These are phyloP conservation scores for Dicyrtoma fusca DNA, from an alignment of 2,888 invertebrate genomes.

Conservation along the genomic window DNA sequence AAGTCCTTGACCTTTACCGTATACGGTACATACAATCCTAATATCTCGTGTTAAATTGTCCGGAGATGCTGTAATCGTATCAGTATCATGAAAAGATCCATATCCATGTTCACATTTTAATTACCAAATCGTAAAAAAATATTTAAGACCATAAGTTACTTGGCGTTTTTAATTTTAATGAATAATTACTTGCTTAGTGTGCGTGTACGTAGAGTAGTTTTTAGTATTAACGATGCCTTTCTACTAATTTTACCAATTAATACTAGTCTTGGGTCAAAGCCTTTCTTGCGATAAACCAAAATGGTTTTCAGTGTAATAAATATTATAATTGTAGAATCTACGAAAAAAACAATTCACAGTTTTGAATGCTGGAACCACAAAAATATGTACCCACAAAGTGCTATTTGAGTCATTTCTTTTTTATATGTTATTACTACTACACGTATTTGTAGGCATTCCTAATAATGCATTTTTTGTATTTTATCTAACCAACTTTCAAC, in stretches of 20 bases:
- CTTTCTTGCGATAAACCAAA: slow-evolving; percentile 27
- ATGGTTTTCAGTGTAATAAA: slow-evolving; percentile 21
- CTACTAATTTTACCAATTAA: slow-evolving; percentile 34
- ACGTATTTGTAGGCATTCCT: too few relatives aligned
- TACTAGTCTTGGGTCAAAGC: slow-evolving; percentile 33
- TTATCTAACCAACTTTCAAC: not conserved
- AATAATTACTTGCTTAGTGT: not conserved
- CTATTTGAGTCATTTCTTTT: slow-evolving; percentile 21
- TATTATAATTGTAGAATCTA: slow-evolving; percentile 1
- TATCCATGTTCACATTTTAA: too few relatives aligned
- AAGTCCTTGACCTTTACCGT: too few relatives aligned
- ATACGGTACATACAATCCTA: too few relatives aligned
- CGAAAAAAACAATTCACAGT: slow-evolving; percentile 1
- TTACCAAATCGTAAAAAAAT: too few relatives aligned
- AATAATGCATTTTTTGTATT: not conserved
- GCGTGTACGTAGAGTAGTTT: not conserved
- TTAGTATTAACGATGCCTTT: slow-evolving; percentile 18
- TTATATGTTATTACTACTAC: not conserved
- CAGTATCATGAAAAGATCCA: too few relatives aligned
- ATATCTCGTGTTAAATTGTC: too few relatives aligned
- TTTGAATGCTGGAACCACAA: too few relatives aligned
- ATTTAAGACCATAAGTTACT: too few relatives aligned
- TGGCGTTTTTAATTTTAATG: too few relatives aligned
- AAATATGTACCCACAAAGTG: slow-evolving; percentile 12
- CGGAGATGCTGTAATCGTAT: too few relatives aligned